Evolutionary conservation across 1,140 invertebrate species (phyloP).

Genomic region (Diabrotica undecimpunctata): DNA sequence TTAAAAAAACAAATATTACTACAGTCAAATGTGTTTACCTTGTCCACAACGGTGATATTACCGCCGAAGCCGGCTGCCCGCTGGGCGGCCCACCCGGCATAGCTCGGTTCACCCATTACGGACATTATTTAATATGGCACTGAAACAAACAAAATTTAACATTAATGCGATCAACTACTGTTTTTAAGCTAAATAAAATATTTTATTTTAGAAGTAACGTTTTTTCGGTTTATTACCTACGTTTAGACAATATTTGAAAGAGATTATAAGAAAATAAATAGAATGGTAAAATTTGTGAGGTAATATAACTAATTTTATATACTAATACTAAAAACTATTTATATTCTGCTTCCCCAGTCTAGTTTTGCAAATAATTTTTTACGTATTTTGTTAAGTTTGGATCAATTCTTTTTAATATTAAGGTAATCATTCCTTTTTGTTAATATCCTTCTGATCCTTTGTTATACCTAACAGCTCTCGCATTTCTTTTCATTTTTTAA

Average conservation of each 20-base stretch:
- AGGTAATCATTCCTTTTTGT: too few relatives aligned
- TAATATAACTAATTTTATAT: too few relatives aligned
- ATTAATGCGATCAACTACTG: neutral
- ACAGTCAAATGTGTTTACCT: slow-evolving; percentile 22
- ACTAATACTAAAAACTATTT: too few relatives aligned
- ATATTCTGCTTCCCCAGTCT: too few relatives aligned
- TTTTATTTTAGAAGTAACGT: neutral
- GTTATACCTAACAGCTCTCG: too few relatives aligned
- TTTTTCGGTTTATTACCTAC: neutral
- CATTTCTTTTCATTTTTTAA: too few relatives aligned
- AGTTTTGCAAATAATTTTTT: too few relatives aligned
- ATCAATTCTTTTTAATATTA: too few relatives aligned
- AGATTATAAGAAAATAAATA: neutral
- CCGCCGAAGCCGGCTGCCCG: slow-evolving; percentile 29
- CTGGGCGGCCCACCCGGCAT: slow-evolving; percentile 38
- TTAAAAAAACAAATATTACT: too few relatives aligned
- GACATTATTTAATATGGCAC: slow-evolving; percentile 39
- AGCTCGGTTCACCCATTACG: slow-evolving; percentile 47
- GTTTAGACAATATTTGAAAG: neutral
- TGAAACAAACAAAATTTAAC: slow-evolving; percentile 5
- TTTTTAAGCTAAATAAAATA: neutral
- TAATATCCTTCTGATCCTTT: too few relatives aligned
- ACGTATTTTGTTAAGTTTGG: too few relatives aligned
- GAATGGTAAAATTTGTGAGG: neutral
- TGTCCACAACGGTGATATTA: slow-evolving; percentile 73